These are phyloP conservation scores for Nesidiocoris tenuis DNA, from an alignment of 2,888 invertebrate genomes.

Conservation along the genomic window DNA sequence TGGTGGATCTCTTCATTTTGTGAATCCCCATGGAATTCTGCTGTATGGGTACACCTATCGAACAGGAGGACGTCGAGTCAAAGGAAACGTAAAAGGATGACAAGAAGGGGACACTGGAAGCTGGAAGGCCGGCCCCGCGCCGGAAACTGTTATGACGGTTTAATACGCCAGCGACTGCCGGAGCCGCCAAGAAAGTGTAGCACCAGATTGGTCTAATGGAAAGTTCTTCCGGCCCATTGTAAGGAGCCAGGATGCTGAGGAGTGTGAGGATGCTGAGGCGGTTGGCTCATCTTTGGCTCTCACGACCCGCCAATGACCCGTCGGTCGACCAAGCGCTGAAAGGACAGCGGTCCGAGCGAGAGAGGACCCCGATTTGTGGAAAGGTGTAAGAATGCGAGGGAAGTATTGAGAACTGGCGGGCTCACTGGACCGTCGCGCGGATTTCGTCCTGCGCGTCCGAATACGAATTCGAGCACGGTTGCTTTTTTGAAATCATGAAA, in stretches of 20 bases:
- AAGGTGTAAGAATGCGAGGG: not conserved
- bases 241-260: not conserved
- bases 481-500: too few relatives aligned
- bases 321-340: constrained; percentile 10
- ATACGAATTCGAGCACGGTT: too few relatives aligned
- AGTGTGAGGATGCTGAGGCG: not conserved
- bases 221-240: constrained; percentile 42
- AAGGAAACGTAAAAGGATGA: too few relatives aligned
- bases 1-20: too few relatives aligned
- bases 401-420: not conserved
- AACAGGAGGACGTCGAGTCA: too few relatives aligned
- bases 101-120: not conserved
- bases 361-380: not conserved
- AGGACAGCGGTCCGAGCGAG: not conserved
- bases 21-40: too few relatives aligned
- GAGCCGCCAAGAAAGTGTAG: constrained; percentile 37
- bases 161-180: constrained; percentile 17
- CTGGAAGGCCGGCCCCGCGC: not conserved
- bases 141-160: constrained; percentile 42
- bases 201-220: constrained; percentile 40
- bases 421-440: not conserved
- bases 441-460: too few relatives aligned
- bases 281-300: constrained; percentile 34
- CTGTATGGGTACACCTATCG: too few relatives aligned
- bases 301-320: constrained; percentile 40